Conservation (phyloP, 2,113 vertebrate species). For the Cinclus mexicanus region DNA sequence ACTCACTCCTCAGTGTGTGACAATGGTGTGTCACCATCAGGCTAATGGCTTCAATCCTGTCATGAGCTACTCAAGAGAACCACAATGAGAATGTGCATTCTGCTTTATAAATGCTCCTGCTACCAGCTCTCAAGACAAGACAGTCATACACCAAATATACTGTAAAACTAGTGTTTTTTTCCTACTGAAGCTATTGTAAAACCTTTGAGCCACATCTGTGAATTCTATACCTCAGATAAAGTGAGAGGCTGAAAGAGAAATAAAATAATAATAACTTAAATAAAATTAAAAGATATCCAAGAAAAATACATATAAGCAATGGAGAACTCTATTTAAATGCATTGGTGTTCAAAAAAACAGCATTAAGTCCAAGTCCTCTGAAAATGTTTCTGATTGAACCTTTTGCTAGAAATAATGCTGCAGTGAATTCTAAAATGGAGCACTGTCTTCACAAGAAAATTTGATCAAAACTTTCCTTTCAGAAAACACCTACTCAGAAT, state of each 20-base stretch:
- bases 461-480: background rate
- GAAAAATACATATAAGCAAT: background rate
- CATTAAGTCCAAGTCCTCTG: background rate
- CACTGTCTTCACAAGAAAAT: background rate
- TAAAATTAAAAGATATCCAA: background rate
- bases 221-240: background rate
- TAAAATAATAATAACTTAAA: background rate
- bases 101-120: background rate
- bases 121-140: background rate
- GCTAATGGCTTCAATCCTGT: background rate
- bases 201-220: background rate
- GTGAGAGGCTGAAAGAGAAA: background rate
- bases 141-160: background rate
- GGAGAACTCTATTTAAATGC: background rate
- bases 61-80: background rate
- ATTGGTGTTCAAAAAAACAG: background rate
- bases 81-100: rapidly evolving
- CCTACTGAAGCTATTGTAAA: background rate
- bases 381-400: background rate
- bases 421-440: background rate
- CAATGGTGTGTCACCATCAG: rapidly evolving
- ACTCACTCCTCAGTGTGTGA: background rate
- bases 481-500: background rate
- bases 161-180: background rate
- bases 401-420: background rate